Base-by-base conservation (phyloP, 2,888 invertebrate genomes). In the Nemurella pictetii region DNA sequence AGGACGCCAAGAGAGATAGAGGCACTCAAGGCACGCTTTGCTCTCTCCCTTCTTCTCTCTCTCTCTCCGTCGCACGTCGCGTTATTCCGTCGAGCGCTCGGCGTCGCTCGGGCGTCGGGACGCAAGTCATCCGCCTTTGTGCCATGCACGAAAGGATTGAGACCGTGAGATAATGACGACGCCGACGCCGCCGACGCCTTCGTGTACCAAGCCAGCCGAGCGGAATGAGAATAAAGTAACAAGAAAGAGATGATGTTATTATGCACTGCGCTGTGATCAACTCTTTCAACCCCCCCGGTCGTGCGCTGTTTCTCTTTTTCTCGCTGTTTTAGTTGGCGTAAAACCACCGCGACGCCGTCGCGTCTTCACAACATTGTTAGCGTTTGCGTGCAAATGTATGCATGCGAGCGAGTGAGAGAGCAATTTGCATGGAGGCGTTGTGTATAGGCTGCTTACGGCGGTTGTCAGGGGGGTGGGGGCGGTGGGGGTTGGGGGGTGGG, bases 61-160 rank as follows among this genome's bases (percentile, higher is more conserved):
- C n/a, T n/a, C n/a, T n/a, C n/a, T n/a, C n/a, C n/a, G n/a, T n/a
- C n/a, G n/a, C n/a, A n/a, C n/a, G n/a, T n/a, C n/a, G n/a, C n/a
- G n/a, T n/a, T n/a, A n/a, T n/a, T n/a, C n/a, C n/a, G n/a, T n/a
- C n/a, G n/a, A n/a, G 75, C 27, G 12, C 75, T 9, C 27, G 3
- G 2, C 75, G 74, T 75, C 84, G 73, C 72, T 72, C 28, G 73
- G 35, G 72, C 28, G 77, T 28, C 27, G 73, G 72, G 55, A 12
- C 55, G 55, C 12, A n/a, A n/a, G n/a, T n/a, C n/a, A n/a, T n/a
- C n/a, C 55, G 55, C 85, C 85, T 85, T 85, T 85, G 85, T 85
- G 77, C 55, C 72, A 83, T 83, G 85, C 85, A 83, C 85, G 85
- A 85, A 85, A 85, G 85, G 83, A 85, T 80, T 85, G 83, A 85